These are phyloP conservation scores for Nibea coibor DNA, from an alignment of 2,113 vertebrate species.

Conservation along the genomic window DNA sequence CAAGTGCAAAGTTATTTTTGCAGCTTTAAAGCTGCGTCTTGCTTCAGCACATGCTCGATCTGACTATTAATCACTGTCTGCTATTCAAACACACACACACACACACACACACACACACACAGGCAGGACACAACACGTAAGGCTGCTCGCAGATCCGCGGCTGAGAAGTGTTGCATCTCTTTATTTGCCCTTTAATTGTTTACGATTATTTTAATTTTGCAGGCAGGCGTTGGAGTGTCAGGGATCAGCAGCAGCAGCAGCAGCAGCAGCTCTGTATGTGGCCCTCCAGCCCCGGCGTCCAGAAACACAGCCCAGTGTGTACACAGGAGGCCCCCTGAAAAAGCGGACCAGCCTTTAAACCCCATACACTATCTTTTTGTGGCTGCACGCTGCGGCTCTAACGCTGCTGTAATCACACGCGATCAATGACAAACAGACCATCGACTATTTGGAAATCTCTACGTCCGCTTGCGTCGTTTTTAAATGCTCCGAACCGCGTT, in stretches of 20 bases:
- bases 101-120: conserved; percentile 3
- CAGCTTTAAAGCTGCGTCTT: conserved; percentile 4
- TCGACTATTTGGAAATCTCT: conserved; percentile 20
- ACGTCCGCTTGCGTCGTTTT: conserved; percentile 36
- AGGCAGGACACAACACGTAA: conserved; percentile 13
- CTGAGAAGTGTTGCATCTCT: conserved; percentile 4
- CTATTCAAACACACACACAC: conserved; percentile 12
- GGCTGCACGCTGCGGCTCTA: conserved; percentile 36
- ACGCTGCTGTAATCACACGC: conserved; percentile 49
- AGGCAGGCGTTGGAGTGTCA: conserved; percentile 26
- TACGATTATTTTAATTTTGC: conserved; percentile 32
- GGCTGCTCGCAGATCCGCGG: not conserved
- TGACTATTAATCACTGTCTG: conserved; percentile 26
- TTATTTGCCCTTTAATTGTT: conserved; percentile 14
- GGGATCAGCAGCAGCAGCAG: conserved; percentile 33
- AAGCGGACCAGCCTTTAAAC: conserved; percentile 36
- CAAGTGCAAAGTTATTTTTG: conserved; percentile 35
- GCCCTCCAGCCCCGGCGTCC: conserved; percentile 39
- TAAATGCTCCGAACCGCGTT: conserved; percentile 34
- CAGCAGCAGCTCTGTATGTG: conserved; percentile 43
- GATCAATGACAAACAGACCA: conserved; percentile 57
- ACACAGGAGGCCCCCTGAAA: conserved; percentile 58
- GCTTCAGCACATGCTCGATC: not conserved
- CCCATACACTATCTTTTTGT: conserved; percentile 38
- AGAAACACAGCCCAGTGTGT: conserved; percentile 50